Evolutionary conservation across 64 coral and sea anemone genomes (phyloP).

Genomic region (Montipora efflorescens): DNA sequence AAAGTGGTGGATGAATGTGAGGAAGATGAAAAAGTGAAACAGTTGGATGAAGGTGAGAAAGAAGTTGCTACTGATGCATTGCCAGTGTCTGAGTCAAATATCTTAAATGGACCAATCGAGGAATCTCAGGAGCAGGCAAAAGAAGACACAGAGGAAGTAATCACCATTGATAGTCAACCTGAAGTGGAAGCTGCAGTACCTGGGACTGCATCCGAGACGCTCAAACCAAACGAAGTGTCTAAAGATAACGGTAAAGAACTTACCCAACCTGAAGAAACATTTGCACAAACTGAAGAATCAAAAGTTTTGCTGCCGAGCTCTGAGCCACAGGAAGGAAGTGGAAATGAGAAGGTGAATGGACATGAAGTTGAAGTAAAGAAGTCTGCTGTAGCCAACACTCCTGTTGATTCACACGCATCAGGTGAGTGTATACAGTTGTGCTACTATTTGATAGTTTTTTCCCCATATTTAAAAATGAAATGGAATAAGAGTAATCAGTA

Average conservation of each 20-base stretch:
- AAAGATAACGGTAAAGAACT: background rate
- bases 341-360: constrained; percentile 28
- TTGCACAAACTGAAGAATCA: background rate
- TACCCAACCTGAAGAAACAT: background rate
- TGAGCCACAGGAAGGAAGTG: background rate
- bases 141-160: constrained; percentile 17
- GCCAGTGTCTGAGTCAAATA: background rate
- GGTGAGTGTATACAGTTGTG: background rate
- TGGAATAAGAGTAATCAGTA: too few relatives aligned
- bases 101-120: constrained; percentile 21
- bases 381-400: background rate
- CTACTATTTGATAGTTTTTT: background rate
- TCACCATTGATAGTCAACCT: background rate
- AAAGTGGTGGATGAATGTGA: too few relatives aligned
- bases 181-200: background rate
- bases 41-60: background rate
- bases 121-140: background rate
- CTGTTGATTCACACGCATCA: background rate
- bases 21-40: too few relatives aligned
- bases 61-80: background rate
- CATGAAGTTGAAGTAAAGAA: background rate
- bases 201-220: background rate
- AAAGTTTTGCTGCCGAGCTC: background rate
- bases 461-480: too few relatives aligned
- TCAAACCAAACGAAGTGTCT: background rate